Conservation (phyloP, 2,113 vertebrate species). For the Paracyprichromis sp. region DNA sequence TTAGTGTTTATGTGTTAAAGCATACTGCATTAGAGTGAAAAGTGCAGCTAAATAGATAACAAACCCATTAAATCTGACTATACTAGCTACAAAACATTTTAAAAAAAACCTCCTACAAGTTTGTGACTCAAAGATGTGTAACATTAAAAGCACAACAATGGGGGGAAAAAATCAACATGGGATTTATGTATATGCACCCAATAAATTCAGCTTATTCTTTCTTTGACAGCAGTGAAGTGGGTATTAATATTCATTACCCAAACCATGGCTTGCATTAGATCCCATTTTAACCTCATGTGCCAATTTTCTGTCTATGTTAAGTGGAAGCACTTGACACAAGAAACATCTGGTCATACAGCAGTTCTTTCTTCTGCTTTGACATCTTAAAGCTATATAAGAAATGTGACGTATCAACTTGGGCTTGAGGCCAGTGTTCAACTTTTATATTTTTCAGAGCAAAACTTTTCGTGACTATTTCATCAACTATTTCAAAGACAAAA, state of each 20-base stretch:
- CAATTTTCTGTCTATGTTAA: slow-evolving; percentile 52
- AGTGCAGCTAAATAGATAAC: not conserved
- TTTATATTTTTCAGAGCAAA: not conserved
- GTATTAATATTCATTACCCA: slow-evolving; percentile 57
- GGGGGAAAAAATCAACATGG: not conserved
- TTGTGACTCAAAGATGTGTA: not conserved
- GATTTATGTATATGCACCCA: slow-evolving; percentile 2
- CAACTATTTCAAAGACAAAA: not conserved
- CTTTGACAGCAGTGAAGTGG: slow-evolving; percentile 45
- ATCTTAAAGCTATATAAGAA: not conserved
- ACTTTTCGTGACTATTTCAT: not conserved
- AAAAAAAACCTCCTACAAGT: accelerated
- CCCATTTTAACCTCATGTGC: slow-evolving; percentile 16
- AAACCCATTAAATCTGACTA: not conserved
- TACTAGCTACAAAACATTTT: not conserved
- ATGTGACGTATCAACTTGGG: not conserved
- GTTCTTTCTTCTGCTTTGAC: slow-evolving; percentile 21
- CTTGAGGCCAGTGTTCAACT: not conserved
- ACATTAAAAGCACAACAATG: not conserved
- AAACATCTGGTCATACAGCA: slow-evolving; percentile 35
- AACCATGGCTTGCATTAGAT: slow-evolving; percentile 44
- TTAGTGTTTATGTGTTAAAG: not conserved
- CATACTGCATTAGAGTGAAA: not conserved
- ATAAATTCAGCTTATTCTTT: slow-evolving; percentile 9
- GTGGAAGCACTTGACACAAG: slow-evolving; percentile 52